A percentile compares a stretch with the other conserved stretches of the same genome.
phyloP scores from a whole-genome alignment of 2,797 vertebrate species.

The Hippocampus kuda region DNA sequence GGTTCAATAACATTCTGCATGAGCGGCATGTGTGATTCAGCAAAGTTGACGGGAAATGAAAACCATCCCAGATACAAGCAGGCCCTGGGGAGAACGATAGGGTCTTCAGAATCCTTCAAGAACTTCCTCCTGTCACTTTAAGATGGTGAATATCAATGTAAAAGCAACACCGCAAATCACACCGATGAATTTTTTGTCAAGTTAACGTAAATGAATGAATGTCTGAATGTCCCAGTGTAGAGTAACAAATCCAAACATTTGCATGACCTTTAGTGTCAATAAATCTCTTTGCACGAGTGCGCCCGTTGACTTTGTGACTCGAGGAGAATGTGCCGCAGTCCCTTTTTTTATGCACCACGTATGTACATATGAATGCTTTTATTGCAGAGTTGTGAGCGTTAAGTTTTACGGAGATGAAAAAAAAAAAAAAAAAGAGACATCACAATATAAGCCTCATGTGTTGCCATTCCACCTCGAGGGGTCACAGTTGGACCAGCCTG shows the following conservation, averaged over 20 bases:
- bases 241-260: not conserved
- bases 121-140: not conserved
- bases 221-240: not conserved
- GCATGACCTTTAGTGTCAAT: not conserved
- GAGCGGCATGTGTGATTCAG: not conserved
- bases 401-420: not conserved
- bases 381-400: not conserved
- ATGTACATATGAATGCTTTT: not conserved
- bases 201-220: not conserved
- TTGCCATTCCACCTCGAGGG: slow-evolving; percentile 45
- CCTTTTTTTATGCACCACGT: not conserved
- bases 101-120: not conserved
- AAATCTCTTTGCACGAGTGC: not conserved
- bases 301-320: not conserved
- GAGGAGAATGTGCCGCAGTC: not conserved
- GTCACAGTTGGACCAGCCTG: slow-evolving; percentile 26
- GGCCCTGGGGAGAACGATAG: not conserved
- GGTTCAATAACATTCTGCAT: not conserved
- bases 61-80: not conserved
- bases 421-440: not conserved
- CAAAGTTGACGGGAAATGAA: not conserved
- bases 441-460: slow-evolving; percentile 7
- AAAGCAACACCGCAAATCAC: not conserved
- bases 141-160: not conserved
- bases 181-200: not conserved